phyloP scores from a whole-genome alignment of 2,113 vertebrate genomes.

The Mustelus asterias region DNA sequence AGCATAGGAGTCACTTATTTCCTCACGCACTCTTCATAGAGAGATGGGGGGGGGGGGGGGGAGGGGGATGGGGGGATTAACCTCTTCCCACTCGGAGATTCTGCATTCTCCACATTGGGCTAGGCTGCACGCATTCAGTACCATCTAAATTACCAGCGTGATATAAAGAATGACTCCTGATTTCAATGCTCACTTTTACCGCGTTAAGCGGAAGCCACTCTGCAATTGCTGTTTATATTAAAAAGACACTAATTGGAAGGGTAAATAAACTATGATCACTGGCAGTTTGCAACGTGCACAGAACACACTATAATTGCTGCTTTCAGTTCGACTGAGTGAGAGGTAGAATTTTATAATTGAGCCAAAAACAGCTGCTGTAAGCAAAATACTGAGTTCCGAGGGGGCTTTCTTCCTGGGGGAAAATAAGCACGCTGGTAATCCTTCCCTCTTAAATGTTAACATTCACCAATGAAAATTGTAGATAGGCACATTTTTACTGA shows the following conservation, averaged over 20 bases:
- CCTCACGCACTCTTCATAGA: background rate
- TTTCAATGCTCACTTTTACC: background rate
- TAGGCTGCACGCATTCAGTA: background rate
- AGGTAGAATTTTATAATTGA: background rate
- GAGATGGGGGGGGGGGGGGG: background rate
- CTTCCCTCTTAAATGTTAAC: background rate
- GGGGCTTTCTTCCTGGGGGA: background rate
- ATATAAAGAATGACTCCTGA: background rate
- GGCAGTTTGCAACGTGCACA: background rate
- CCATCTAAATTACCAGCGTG: background rate
- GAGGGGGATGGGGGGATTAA: background rate
- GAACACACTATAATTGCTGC: background rate
- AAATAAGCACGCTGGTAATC: background rate
- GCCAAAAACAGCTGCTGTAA: background rate
- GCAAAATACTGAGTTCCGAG: background rate
- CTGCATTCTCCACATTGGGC: background rate
- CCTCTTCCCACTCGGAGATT: background rate
- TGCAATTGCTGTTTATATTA: background rate
- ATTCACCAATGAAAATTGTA: background rate
- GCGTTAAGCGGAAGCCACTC: background rate
- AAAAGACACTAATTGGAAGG: background rate
- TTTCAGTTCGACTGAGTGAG: background rate
- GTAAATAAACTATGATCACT: background rate
- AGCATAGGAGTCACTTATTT: background rate
- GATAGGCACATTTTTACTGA: background rate